Conservation (phyloP, 1,140 invertebrate genomes). For the Oreohelix idahoensis region DNA sequence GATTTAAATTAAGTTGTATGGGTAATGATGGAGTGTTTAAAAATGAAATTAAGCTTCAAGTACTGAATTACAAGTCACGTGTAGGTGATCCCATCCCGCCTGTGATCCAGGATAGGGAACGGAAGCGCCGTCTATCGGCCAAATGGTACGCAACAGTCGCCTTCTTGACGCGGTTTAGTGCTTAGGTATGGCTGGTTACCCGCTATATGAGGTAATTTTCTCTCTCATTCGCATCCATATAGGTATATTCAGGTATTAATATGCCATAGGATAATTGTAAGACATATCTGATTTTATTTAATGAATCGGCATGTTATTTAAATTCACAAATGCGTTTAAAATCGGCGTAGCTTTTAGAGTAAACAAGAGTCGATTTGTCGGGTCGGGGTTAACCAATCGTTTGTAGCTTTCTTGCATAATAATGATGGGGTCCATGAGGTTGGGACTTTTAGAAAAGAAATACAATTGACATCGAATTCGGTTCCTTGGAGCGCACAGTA, state of each 20-base stretch:
- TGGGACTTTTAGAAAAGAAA: not conserved
- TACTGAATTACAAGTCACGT: too few species aligned
- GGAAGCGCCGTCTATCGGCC: constrained; percentile 24
- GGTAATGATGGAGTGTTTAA: too few species aligned
- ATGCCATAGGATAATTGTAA: not conserved
- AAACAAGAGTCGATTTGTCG: constrained; percentile 11
- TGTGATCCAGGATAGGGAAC: not conserved
- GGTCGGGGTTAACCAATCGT: constrained; percentile 27
- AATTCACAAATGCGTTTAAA: not conserved
- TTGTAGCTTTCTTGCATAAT: constrained; percentile 20
- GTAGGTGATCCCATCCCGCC: too few species aligned
- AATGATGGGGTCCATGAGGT: constrained; percentile 22
- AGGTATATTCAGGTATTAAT: not conserved
- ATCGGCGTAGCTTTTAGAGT: not conserved
- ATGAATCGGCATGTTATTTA: not conserved
- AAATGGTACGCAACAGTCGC: not conserved
- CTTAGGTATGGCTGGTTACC: constrained; percentile 16
- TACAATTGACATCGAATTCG: not conserved
- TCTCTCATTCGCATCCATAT: not conserved
- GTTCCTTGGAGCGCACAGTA: too few species aligned
- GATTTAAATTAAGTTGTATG: too few species aligned
- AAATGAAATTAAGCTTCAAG: too few species aligned
- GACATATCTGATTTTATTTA: not conserved
- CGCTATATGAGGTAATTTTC: constrained; percentile 23
- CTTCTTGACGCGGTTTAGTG: not conserved